These are phyloP conservation scores for Charadrius vociferus DNA, from an alignment of 2,113 vertebrate species.

Conservation along the genomic window DNA sequence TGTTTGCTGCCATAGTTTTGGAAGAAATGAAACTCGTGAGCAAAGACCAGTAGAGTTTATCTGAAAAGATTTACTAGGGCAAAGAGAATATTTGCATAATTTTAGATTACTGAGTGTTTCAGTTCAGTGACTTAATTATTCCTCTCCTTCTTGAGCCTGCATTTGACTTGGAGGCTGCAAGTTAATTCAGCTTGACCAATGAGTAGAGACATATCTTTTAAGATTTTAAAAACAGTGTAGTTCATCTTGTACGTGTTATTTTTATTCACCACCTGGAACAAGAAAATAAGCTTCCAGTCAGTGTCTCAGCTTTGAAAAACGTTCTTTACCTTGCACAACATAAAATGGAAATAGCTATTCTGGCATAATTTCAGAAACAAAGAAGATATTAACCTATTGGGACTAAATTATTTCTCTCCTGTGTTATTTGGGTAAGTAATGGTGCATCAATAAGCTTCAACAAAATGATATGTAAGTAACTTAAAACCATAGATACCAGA, in stretches of 20 bases:
- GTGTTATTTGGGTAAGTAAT: not conserved
- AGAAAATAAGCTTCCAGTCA: conserved; percentile 48
- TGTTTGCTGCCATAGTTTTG: conserved; percentile 33
- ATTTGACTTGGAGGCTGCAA: conserved; percentile 38
- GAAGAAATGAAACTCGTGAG: not conserved
- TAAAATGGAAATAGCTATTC: conserved; percentile 42
- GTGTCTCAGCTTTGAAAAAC: conserved; percentile 33
- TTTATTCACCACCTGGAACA: conserved; percentile 58
- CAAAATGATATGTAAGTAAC: not conserved
- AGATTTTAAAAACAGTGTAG: conserved; percentile 34
- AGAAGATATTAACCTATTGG: not conserved
- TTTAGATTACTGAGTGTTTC: conserved; percentile 56
- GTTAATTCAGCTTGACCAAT: conserved; percentile 69
- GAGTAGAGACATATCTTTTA: conserved; percentile 26
- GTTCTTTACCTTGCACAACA: conserved; percentile 16
- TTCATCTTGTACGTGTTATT: conserved; percentile 14
- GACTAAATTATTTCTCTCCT: conserved; percentile 18
- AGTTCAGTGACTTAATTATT: conserved; percentile 56
- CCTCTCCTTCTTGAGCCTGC: not conserved
- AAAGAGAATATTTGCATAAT: conserved; percentile 58
- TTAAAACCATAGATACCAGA: not conserved
- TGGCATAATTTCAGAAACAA: conserved; percentile 34
- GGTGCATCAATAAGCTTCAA: not conserved
- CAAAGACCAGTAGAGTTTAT: not conserved
- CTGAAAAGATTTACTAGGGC: conserved; percentile 48